These are phyloP conservation scores for Isoperla grammatica DNA, from an alignment of 2,888 invertebrate genomes.

Conservation along the genomic window DNA sequence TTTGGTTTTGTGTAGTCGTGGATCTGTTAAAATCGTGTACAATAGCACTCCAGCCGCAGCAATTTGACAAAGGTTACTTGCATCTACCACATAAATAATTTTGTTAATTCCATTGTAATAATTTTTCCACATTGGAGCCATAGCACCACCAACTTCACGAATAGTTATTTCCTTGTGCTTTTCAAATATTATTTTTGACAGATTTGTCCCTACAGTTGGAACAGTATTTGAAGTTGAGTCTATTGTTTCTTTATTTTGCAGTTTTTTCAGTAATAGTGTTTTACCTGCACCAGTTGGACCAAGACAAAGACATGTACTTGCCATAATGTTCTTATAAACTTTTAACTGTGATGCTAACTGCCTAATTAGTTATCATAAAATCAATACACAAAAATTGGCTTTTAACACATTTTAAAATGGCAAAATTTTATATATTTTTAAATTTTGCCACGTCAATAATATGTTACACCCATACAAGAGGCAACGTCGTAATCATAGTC, in stretches of 20 bases:
- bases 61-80: conserved; percentile 80
- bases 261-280: conserved; percentile 67
- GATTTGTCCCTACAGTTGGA: conserved; percentile 73
- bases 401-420: too few species aligned
- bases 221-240: conserved; percentile 74
- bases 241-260: conserved; percentile 63
- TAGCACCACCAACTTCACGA: conserved; percentile 72
- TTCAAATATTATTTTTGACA: conserved; percentile 57
- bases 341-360: too few species aligned
- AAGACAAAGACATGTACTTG: conserved; percentile 56
- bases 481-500: too few species aligned
- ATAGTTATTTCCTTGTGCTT: conserved; percentile 51
- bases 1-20: conserved; percentile 58
- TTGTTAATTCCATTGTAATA: conserved; percentile 57
- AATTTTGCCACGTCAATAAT: too few species aligned
- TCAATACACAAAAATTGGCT: too few species aligned
- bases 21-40: conserved; percentile 70
- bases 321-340: neutral
- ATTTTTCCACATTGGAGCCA: conserved; percentile 76
- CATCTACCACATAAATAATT: conserved; percentile 75
- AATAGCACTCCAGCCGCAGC: conserved; percentile 76
- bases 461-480: too few species aligned
- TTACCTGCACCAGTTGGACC: conserved; percentile 79
- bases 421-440: too few species aligned
- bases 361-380: too few species aligned